Evolutionary conservation across 2,113 vertebrate genomes (phyloP).

Genomic region (Centropus bengalensis): DNA sequence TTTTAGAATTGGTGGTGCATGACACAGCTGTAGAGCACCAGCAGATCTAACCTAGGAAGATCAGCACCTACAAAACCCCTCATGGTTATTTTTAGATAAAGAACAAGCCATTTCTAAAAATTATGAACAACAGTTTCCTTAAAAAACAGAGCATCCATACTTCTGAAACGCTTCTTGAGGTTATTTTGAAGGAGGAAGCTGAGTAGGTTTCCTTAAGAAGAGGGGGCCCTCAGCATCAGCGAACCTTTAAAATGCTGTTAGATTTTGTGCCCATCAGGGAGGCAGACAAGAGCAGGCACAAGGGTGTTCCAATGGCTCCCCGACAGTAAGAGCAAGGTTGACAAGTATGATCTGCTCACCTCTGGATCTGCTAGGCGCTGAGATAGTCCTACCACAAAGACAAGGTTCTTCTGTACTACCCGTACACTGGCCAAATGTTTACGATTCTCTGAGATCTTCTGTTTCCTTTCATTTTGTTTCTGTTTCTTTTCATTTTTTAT

Average conservation of each 20-base stretch:
- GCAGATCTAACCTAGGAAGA: neutral
- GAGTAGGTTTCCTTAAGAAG: neutral
- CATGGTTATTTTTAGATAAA: neutral
- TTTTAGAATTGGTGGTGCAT: neutral
- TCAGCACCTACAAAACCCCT: neutral
- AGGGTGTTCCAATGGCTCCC: neutral
- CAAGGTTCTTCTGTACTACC: slow-evolving; percentile 98
- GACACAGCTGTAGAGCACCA: neutral
- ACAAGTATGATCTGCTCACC: slow-evolving; percentile 75
- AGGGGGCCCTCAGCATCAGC: neutral
- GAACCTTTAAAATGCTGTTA: neutral
- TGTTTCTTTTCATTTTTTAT: slow-evolving; percentile 99
- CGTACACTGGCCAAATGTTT: slow-evolving; percentile 98
- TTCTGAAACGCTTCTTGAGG: neutral
- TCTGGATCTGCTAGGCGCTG: slow-evolving; percentile 96
- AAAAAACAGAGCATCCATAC: neutral
- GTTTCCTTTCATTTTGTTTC: slow-evolving; percentile 99
- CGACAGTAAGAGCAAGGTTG: neutral
- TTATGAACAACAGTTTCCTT: neutral
- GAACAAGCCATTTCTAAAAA: neutral
- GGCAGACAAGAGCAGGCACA: neutral
- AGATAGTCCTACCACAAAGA: slow-evolving; percentile 97
- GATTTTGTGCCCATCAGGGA: neutral
- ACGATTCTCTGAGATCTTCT: slow-evolving; percentile 99
- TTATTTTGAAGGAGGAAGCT: neutral